These are phyloP conservation scores for Rhinophrynus dorsalis DNA, from an alignment of 2,797 vertebrate genomes.

Conservation along the genomic window DNA sequence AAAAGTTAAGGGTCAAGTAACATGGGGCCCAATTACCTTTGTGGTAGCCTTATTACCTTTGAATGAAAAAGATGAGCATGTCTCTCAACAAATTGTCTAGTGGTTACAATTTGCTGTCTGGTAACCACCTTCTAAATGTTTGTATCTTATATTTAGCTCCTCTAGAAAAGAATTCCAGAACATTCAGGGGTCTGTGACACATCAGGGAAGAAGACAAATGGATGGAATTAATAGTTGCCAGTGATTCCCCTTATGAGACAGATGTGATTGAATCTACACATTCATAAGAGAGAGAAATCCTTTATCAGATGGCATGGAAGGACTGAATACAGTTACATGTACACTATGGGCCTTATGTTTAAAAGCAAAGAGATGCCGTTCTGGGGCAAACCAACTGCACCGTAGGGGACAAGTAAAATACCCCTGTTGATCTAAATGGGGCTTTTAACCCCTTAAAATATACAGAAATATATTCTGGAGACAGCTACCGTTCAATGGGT, in stretches of 20 bases:
- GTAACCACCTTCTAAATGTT: conserved; percentile 3
- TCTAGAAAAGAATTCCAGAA: neutral
- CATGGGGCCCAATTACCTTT: neutral
- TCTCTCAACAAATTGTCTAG: neutral
- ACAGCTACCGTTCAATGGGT: too few relatives aligned
- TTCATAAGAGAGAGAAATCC: neutral
- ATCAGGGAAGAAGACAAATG: conserved; percentile 22
- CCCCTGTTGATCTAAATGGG: too few relatives aligned
- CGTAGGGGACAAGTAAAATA: too few relatives aligned
- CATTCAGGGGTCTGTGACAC: conserved; percentile 3
- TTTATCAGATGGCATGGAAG: conserved; percentile 1
- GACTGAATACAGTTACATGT: too few relatives aligned
- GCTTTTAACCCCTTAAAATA: too few relatives aligned
- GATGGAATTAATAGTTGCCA: conserved; percentile 12
- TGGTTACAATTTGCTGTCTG: neutral
- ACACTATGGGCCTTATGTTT: too few relatives aligned
- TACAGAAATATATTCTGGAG: neutral
- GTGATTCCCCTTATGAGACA: conserved; percentile 25
- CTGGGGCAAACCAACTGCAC: too few relatives aligned
- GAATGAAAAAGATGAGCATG: neutral
- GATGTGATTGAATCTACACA: conserved; percentile 9
- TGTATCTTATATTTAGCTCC: neutral
- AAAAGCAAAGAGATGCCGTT: too few relatives aligned
- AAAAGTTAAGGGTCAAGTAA: neutral
- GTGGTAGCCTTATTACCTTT: neutral